Conservation (phyloP, 2,797 vertebrate genomes). For the Enteromius mattozi region DNA sequence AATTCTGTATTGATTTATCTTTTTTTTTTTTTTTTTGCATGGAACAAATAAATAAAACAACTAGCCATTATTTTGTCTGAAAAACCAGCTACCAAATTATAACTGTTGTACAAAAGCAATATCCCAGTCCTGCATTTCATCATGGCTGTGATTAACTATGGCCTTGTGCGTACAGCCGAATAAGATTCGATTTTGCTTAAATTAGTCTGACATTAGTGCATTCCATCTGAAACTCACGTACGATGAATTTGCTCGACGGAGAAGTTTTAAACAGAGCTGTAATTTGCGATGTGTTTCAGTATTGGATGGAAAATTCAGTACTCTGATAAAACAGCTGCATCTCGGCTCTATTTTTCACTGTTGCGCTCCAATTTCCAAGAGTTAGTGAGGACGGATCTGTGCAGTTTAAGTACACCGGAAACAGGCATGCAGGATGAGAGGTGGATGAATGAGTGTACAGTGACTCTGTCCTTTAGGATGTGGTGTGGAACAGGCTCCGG, state of each 20-base stretch:
- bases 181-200: neutral
- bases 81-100: no score
- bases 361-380: constrained; percentile 22
- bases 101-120: neutral
- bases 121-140: neutral
- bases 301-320: neutral
- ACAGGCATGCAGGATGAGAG: constrained; percentile 21
- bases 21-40: neutral
- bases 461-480: constrained; percentile 41
- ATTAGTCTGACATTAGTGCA: constrained; percentile 11
- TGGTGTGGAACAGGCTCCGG: constrained; percentile 38
- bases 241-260: neutral
- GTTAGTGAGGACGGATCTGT: constrained; percentile 26
- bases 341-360: neutral
- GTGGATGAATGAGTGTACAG: constrained; percentile 38
- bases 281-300: neutral
- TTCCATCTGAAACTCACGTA: neutral
- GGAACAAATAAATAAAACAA: neutral
- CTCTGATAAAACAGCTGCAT: constrained; percentile 1
- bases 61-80: neutral
- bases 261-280: neutral
- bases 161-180: neutral
- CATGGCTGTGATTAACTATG: neutral
- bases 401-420: constrained; percentile 32
- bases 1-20: neutral